Evolutionary conservation across 2,113 vertebrate genomes (phyloP), one percentile per base, ranked within the genome.

Genomic region (Rhea americana): DNA sequence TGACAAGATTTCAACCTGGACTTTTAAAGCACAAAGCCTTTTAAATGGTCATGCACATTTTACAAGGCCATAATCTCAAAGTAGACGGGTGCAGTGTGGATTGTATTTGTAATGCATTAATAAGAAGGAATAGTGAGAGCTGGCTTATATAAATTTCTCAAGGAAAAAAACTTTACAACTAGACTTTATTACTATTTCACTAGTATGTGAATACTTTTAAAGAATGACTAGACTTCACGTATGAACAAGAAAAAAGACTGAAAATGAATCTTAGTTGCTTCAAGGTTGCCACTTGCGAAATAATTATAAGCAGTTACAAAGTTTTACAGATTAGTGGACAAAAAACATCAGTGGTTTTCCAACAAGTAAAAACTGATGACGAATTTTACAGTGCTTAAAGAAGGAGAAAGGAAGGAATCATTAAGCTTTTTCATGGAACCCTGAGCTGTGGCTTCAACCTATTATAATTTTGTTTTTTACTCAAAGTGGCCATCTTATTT

Each of bases 71-170:
- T 90, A 85, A 85, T 81, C 47, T 93, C 71, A 85, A 75, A 85
- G 70, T 58, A 71, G 70, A 85, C 63, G n/a, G 61, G 56, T 75
- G 56, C 51, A 88, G 51, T 16, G 18, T 68, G 8, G 35, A 53
- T 43, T 91, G 50, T 85, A 83, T 90, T 94, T 93, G 75, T 67
- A 82, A 91, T 62, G 45, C 71, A 59, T 85, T 85, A 85, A 74
- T 93, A 88, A 68, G 43, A 83, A 37, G 68, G 68, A 83, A n/a
- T 56, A 75, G 79, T 93, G 70, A 75, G 79, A 94, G 74, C 30
- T 72, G 62, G 28, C 75, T 86, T 82, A 86, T 77, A 88, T 96
- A 92, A 50, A 85, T 70, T 91, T 91, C 39, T 50, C 32, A 80
- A 65, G 73, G 7, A 95, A 43, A 92, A 93, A 77, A 81, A 35